Conservation (phyloP, 2,888 invertebrate genomes). For the Leptinotarsa rubiginosa region DNA sequence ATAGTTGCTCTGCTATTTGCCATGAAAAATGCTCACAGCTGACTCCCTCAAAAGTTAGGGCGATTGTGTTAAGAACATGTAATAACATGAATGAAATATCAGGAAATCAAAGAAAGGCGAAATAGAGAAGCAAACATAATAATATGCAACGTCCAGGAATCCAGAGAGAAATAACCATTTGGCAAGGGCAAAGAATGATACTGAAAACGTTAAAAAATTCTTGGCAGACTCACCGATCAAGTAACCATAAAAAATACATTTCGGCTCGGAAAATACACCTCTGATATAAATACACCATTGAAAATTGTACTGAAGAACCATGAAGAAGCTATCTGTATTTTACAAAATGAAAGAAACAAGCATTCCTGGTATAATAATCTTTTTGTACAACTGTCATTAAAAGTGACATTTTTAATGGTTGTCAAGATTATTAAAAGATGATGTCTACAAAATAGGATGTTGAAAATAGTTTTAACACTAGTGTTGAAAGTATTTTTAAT, state of each 20-base stretch:
- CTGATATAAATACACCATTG: conserved; percentile 10
- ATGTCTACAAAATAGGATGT: too few species aligned
- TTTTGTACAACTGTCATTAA: background rate
- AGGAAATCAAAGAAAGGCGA: background rate
- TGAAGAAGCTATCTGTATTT: conserved; percentile 6
- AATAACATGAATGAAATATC: conserved; percentile 12
- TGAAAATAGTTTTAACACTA: too few species aligned
- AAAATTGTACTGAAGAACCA: conserved; percentile 11
- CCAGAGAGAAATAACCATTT: conserved; percentile 5
- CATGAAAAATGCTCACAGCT: conserved; percentile 6
- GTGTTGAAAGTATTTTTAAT: too few species aligned
- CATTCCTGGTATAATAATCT: background rate
- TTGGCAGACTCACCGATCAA: background rate
- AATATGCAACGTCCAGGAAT: background rate
- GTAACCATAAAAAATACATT: conserved; percentile 14
- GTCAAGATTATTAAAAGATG: too few species aligned
- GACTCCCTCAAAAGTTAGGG: background rate
- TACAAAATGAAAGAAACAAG: background rate
- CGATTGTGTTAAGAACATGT: background rate
- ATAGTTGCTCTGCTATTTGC: background rate
- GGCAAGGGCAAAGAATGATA: conserved; percentile 8
- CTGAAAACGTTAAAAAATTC: background rate
- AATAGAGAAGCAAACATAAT: conserved; percentile 10
- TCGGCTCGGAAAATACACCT: background rate
- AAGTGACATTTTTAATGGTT: too few species aligned